Evolutionary conservation across 37 sponge, comb jelly and placozoan species (phyloP).

Genomic region (Haliclona indistincta): DNA sequence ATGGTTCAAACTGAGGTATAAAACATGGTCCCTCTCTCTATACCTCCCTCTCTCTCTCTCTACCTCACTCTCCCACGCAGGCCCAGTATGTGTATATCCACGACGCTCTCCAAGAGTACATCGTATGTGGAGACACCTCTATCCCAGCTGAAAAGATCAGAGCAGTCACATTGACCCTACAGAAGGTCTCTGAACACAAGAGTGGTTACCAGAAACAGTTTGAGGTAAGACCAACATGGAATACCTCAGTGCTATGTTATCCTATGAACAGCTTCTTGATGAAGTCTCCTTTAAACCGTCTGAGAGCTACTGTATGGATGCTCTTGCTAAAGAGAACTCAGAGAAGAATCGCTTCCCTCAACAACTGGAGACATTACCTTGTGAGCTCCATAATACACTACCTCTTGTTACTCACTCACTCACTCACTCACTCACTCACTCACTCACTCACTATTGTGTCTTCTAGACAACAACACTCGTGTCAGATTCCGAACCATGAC

Average conservation of each 20-base stretch:
- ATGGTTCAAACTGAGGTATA: slow-evolving; percentile 85
- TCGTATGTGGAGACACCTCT: slow-evolving; percentile 58
- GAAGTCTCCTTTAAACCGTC: slow-evolving; percentile 3
- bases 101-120: slow-evolving; percentile 57
- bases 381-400: slow-evolving; percentile 3
- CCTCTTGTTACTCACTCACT: too few relatives aligned
- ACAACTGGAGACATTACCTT: background rate
- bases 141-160: background rate
- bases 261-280: slow-evolving; percentile 4
- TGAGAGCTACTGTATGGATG: background rate
- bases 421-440: too few relatives aligned
- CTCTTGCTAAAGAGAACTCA: background rate
- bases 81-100: slow-evolving; percentile 64
- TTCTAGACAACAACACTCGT: slow-evolving; percentile 34
- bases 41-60: background rate
- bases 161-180: background rate
- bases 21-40: background rate
- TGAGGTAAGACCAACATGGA: slow-evolving; percentile 11
- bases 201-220: slow-evolving; percentile 45
- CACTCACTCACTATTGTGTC: too few relatives aligned
- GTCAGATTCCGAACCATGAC: slow-evolving; percentile 1
- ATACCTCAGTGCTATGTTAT: background rate
- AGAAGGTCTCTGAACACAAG: background rate
- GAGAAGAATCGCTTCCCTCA: slow-evolving; percentile 12
- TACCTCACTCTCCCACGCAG: slow-evolving; percentile 4